Evolutionary conservation across 2,888 invertebrate genomes (phyloP).

Genomic region (Chirona hameri): DNA sequence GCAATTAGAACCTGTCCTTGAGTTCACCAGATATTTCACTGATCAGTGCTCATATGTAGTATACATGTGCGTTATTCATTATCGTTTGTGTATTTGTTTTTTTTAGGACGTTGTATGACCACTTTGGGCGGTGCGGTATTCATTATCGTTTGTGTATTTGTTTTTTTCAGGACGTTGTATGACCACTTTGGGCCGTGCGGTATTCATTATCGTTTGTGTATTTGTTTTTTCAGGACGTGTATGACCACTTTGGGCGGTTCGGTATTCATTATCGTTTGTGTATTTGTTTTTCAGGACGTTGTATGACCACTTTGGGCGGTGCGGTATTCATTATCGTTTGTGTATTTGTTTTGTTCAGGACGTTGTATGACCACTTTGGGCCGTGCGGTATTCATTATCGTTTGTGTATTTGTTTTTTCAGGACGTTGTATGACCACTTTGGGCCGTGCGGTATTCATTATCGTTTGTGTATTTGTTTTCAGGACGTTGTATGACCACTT

Average conservation of each 20-base stretch:
- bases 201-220: slow-evolving; percentile 47
- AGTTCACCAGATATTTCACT: no score
- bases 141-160: slow-evolving; percentile 44
- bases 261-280: slow-evolving; percentile 53
- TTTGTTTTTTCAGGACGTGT: slow-evolving; percentile 44
- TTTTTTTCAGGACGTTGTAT: slow-evolving; percentile 48
- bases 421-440: slow-evolving; percentile 58
- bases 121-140: slow-evolving; percentile 66
- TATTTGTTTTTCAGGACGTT: slow-evolving; percentile 42
- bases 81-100: no score
- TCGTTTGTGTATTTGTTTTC: slow-evolving; percentile 38
- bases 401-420: slow-evolving; percentile 39
- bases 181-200: slow-evolving; percentile 69
- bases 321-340: slow-evolving; percentile 56
- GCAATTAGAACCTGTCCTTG: no score
- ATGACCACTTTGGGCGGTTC: slow-evolving; percentile 67
- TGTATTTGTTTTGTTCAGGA: slow-evolving; percentile 41
- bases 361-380: slow-evolving; percentile 62
- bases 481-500: slow-evolving; percentile 58
- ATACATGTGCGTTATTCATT: no score
- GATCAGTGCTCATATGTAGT: no score
- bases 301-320: slow-evolving; percentile 65
- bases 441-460: slow-evolving; percentile 64
- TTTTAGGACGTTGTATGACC: slow-evolving; percentile 51
- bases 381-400: slow-evolving; percentile 59